A percentile compares a stretch with the other conserved stretches of the same genome.
Evolutionary conservation across 2,797 vertebrate species (phyloP).

Genomic region (Gymnocypris eckloni): DNA sequence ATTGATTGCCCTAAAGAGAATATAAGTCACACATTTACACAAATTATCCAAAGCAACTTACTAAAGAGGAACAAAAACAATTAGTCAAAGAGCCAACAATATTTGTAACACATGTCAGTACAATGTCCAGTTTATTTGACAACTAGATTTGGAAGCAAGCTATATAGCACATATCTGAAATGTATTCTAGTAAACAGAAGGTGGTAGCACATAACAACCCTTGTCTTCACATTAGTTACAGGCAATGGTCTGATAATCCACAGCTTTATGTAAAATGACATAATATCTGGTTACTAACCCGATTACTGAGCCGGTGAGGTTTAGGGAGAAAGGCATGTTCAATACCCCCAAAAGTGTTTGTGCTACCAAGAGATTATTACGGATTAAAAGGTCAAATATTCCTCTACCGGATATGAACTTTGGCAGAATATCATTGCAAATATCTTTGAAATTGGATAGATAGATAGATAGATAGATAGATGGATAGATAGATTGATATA

Average conservation of each 20-base stretch:
- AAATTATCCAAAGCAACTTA: no score
- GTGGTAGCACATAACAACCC: not conserved
- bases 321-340: not conserved
- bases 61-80: no score
- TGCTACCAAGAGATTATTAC: not conserved
- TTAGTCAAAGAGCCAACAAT: no score
- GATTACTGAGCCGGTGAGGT: not conserved
- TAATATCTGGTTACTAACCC: not conserved
- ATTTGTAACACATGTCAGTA: no score
- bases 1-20: not conserved
- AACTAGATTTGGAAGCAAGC: no score
- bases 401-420: not conserved
- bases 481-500: no score
- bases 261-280: not conserved
- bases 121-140: no score
- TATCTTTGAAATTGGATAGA: not conserved
- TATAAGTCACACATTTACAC: not conserved
- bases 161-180: not conserved
- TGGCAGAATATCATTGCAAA: not conserved
- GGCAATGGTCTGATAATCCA: not conserved
- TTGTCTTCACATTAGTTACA: not conserved
- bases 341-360: not conserved
- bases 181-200: not conserved
- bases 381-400: not conserved
- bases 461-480: not conserved